Conservation (phyloP, 2,797 vertebrate genomes). For the Chelon labrosus region DNA sequence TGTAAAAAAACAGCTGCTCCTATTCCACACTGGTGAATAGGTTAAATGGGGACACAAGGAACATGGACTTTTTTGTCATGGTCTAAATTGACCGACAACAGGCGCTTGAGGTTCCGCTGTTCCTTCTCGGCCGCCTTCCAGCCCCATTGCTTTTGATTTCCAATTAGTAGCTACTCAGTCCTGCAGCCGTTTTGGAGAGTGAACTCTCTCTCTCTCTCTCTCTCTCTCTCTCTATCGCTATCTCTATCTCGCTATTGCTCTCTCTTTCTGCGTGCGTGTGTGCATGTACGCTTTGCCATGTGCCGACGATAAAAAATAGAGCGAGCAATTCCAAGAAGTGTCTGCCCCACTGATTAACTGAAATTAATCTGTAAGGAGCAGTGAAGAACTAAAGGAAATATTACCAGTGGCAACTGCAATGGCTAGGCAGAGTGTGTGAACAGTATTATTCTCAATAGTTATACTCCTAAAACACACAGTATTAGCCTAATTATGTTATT, state of each 20-base stretch:
- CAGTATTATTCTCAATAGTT: no score
- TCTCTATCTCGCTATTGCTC: not conserved
- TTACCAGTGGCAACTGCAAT: no score
- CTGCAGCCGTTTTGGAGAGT: conserved; percentile 45
- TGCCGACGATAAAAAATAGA: not conserved
- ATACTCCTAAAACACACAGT: no score
- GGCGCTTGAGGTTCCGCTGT: conserved; percentile 47
- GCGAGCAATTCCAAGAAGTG: not conserved
- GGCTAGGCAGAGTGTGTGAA: no score
- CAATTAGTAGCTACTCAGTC: conserved; percentile 71
- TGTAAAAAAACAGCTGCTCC: conserved; percentile 81
- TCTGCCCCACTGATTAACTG: conserved; percentile 15
- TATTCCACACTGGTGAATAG: conserved; percentile 79
- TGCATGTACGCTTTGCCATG: not conserved
- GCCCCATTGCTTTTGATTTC: conserved; percentile 71
- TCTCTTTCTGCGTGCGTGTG: not conserved
- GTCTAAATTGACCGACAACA: conserved; percentile 79
- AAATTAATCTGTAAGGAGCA: conserved; percentile 26
- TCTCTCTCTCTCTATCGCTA: not conserved
- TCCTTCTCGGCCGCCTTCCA: conserved; percentile 65
- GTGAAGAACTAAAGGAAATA: not conserved
- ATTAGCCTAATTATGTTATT: no score
- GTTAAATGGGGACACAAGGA: conserved; percentile 80
- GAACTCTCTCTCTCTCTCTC: not conserved
- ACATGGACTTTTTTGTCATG: conserved; percentile 61